Conservation (phyloP, 2,888 invertebrate species). For the Cerastis rubricosa region DNA sequence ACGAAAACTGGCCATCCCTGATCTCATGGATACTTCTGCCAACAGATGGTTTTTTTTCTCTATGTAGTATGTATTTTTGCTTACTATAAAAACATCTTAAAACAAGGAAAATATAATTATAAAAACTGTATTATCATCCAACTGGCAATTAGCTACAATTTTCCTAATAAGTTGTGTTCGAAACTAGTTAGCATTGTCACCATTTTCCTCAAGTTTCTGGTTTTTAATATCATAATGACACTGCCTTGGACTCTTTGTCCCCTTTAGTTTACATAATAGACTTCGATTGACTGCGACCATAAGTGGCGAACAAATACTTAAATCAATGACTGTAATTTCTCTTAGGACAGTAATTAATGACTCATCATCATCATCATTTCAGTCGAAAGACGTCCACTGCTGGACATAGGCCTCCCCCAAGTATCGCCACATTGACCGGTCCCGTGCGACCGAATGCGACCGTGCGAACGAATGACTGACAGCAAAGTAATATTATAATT, state of each 20-base stretch:
- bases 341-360: background rate
- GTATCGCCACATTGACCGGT: no score
- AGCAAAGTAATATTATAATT: no score
- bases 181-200: constrained; percentile 6
- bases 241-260: background rate
- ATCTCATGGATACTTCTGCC: background rate
- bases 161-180: background rate
- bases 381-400: no score
- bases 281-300: background rate
- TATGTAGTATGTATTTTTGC: background rate
- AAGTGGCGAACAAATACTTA: background rate
- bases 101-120: background rate
- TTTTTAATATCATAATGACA: constrained; percentile 10
- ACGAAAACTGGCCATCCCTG: background rate
- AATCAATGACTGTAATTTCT: background rate
- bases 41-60: background rate
- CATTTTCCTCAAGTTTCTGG: constrained; percentile 17
- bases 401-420: no score
- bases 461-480: no score
- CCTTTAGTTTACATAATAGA: background rate
- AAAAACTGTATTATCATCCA: background rate
- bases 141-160: background rate
- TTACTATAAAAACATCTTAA: background rate
- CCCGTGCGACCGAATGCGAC: no score
- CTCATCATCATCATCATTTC: no score